Evolutionary conservation across 1,140 invertebrate genomes (phyloP), one percentile per base, ranked within the genome.

Genomic region (Anoplophora glabripennis): DNA sequence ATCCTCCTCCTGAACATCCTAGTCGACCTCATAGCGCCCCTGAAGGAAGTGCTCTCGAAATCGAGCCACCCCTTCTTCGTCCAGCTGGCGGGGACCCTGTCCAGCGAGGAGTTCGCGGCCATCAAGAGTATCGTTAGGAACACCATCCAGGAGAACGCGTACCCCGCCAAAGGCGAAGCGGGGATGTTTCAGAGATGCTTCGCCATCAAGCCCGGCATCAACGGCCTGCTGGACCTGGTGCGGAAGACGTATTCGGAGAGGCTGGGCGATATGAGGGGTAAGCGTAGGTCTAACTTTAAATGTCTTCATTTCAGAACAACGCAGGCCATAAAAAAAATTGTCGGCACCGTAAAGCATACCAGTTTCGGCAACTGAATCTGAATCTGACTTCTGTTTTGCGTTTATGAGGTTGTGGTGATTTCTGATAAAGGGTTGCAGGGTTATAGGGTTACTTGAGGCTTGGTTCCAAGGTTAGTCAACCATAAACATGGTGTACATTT

Each of bases 111-210:
- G 41, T 72, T 75, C 57, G 47, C 56, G 34, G 47, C 53, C 42
- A 59, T 74, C 8, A 70, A 67, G 57, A 59, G 67, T 48, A 7
- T 65, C 11, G 48, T 73, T 7, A 54, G 66, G 56, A 77, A 79
- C 48, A 79, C 90, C 0, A 83, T 96, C 49, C 84, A 90, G 76
- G 83, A 87, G 51, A 88, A 93, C 67, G 84, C 85, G 3, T 76
- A 81, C 52, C 60, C 77, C 41, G 83, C 83, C 18, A 83, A 81
- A 67, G 84, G 83, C 18, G 79, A 86, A n/a, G 84, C 85, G 73
- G 89, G 88, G 1, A 83, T 81, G 49, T 81, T 87, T 55, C 90
- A 94, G 76, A 82, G 92, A 66, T 90, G 89, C 72, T 93, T 92
- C 77, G 90, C 92, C 33, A 86, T 96, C 2, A 92, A 89, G 77